Base-by-base conservation (phyloP, 2,113 vertebrate species). In the Salvator merianae region DNA sequence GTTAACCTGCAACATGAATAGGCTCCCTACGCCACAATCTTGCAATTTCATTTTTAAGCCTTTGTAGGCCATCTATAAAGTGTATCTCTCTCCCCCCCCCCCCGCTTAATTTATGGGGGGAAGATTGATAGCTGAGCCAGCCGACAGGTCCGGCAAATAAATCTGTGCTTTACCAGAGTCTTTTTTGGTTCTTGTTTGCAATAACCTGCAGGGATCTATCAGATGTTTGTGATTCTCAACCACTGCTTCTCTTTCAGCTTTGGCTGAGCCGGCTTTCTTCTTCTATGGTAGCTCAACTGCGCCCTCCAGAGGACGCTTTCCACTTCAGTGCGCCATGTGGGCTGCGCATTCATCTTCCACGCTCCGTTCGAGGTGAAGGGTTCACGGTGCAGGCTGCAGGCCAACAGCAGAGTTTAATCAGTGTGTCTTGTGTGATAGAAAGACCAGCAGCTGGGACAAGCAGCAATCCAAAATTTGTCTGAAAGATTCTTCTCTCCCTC, bases 221-320 rank as follows among this genome's bases (percentile, higher is more conserved):
- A 59, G 77, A 75, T 28, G 90, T 79, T 87, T 74, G 87, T 81
- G 85, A 74, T 88, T 78, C 75, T 36, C 34, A 77, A 86, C 75
- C 59, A 18, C 70, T 75, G 70, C 14, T 53, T 68, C 71, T n/a
- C 24, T 78, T 4, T 24, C n/a, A 13, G 20, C 10, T 32, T 30
- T 32, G 22, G 13, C 36, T 1, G 18, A 38, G 55, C 26, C 43
- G 0, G 53, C 0, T 4, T 28, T 47, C 1, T 28, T 47, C 1
- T 9, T 86, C 18, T 53, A 91, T 28, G 82, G 65, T 38, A 92
- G 94, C 91, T 90, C 94, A 94, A 91, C 90, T 71, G 93, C 83
- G 81, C 95, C 95, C 88, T 86, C 94, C 92, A 79, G 91, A 91
- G 95, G 93, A 86, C 75, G 53, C 9, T 1, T 32, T 26, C 2